Conservation (phyloP, 1,140 invertebrate genomes). For the Caenorhabditis remanei region DNA sequence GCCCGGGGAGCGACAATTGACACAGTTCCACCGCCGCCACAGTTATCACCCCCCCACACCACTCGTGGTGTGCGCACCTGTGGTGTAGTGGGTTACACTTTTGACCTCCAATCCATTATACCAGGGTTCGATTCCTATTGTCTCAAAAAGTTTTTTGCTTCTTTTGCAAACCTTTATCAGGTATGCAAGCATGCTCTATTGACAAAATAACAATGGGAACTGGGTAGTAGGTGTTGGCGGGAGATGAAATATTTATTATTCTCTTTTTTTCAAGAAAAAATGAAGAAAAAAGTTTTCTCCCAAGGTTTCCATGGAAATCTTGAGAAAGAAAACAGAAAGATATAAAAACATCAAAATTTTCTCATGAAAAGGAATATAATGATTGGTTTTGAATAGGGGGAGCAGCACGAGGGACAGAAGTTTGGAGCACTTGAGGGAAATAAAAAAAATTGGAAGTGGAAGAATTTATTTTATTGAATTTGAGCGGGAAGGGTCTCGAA, state of each 20-base stretch:
- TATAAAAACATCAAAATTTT: neutral
- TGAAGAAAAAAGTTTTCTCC: neutral
- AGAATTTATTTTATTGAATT: conserved; percentile 22
- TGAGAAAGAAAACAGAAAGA: neutral
- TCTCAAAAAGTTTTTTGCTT: neutral
- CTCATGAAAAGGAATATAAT: neutral
- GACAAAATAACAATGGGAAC: neutral
- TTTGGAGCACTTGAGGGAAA: neutral
- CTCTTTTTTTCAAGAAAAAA: neutral
- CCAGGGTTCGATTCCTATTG: no score
- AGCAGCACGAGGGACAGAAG: neutral
- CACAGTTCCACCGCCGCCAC: no score
- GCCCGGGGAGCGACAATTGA: no score
- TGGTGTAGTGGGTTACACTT: no score
- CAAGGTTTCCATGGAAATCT: conserved; percentile 19
- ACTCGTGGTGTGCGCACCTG: no score
- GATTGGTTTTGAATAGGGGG: conserved; percentile 18
- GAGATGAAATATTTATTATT: neutral
- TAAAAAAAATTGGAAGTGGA: no score
- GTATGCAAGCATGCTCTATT: conserved; percentile 25
- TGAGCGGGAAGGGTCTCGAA: neutral
- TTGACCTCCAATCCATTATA: no score
- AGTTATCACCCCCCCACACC: no score
- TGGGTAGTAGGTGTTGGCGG: neutral
- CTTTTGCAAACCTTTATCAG: neutral